Evolutionary conservation across 2,797 vertebrate species (phyloP).

Genomic region (Zalophus californianus): DNA sequence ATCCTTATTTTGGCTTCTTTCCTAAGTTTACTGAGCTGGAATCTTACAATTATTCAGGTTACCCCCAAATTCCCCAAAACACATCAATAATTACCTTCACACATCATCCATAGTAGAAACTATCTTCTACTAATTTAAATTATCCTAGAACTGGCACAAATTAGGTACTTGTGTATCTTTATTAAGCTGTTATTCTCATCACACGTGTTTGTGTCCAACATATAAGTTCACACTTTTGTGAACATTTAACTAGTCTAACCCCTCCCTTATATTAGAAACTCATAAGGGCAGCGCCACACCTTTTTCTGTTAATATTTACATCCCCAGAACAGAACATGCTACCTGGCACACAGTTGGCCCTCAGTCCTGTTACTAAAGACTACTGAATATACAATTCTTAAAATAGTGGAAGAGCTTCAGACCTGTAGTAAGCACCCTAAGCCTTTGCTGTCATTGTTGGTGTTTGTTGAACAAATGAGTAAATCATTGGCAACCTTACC

Average conservation of each 20-base stretch:
- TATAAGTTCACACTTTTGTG: neutral
- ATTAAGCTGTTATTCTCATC: neutral
- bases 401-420: neutral
- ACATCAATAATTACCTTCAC: neutral
- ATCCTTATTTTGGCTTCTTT: neutral
- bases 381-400: neutral
- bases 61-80: neutral
- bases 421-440: neutral
- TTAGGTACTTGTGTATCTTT: neutral
- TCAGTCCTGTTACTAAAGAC: neutral
- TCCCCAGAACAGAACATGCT: neutral
- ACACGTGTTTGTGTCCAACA: neutral
- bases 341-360: neutral
- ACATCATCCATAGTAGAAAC: neutral
- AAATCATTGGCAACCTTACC: neutral
- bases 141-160: neutral
- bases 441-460: neutral
- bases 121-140: neutral
- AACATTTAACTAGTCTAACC: neutral
- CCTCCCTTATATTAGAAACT: neutral
- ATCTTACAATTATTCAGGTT: neutral
- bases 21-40: constrained; percentile 19
- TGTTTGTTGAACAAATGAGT: neutral
- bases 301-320: neutral
- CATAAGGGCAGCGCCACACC: neutral